Percentiles rank a stretch among this genome's conserved stretches.
Evolutionary conservation across 2,888 invertebrate genomes (phyloP).

Genomic region (Sphinx pinastri): DNA sequence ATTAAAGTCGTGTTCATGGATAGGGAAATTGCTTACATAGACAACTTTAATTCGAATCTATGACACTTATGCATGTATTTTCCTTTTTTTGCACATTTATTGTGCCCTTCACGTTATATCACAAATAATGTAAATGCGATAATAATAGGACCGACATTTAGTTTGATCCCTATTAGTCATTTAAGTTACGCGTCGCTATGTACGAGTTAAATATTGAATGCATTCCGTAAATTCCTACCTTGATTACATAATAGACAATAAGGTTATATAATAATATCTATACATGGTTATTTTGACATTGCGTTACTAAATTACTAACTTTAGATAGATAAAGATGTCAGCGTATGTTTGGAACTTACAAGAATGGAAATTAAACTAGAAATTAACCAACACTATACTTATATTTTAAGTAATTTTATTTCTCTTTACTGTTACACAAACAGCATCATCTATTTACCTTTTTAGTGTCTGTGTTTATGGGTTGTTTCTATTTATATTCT

Average conservation of each 20-base stretch:
- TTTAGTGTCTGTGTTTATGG: not conserved
- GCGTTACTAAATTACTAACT: too few species aligned
- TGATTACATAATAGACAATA: not conserved
- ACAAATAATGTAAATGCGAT: conserved; percentile 8
- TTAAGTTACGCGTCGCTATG: not conserved
- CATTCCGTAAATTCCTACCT: not conserved
- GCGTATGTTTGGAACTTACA: too few species aligned
- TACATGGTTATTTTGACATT: too few species aligned
- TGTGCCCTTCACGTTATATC: not conserved
- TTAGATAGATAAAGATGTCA: too few species aligned
- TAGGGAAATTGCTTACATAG: conserved; percentile 4
- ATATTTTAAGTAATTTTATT: too few species aligned
- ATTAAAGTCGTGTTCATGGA: conserved; percentile 18
- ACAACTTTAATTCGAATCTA: not conserved
- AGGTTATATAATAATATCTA: too few species aligned
- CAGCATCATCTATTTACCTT: not conserved
- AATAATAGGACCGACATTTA: conserved; percentile 8
- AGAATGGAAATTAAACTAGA: too few species aligned
- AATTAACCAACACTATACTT: too few species aligned
- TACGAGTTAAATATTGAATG: not conserved
- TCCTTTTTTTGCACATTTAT: conserved; percentile 2
- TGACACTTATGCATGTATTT: conserved; percentile 10
- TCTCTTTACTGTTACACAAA: not conserved
- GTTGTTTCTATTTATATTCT: not conserved
- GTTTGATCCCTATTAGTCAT: conserved; percentile 11